Base-by-base conservation (phyloP, 2,888 invertebrate species). In the Therioaphis trifolii region DNA sequence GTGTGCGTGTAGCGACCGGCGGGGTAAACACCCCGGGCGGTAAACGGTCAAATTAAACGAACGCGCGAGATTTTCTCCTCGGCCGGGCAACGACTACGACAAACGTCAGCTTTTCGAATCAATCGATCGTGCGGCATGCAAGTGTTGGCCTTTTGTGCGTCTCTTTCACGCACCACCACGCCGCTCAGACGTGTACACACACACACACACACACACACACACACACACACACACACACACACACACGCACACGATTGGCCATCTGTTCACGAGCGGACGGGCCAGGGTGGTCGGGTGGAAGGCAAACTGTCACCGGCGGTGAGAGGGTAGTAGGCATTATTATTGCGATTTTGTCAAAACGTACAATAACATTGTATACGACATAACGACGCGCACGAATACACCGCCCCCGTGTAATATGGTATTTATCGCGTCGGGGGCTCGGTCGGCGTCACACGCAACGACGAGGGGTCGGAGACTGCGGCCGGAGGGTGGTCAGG, bases 81-180 rank as follows among this genome's bases (percentile, higher is more conserved):
- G 29, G 21, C 3, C 77, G 29, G 43, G 18, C 61, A 46, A 21
- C 52, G 66, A 21, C 58, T n/a, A 9, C 63, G 66, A 40, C 46
- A 66, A 40, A 79, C 55, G 40, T 69, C 69, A 69, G 78, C 68
- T 40, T 68, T 79, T 69, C 35, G 35, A 78, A 52, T 46, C 52
- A 27, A 29, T 52, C 35, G 35, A 35, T 35, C 35, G 3, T 35
- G 35, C 7, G 35, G 35, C 7, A 7, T 35, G 35, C 7, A 7
- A 5, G 35, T 35, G 7, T 35, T 3, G 9, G 55, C 29, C 52
- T 35, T 52, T 78, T 68, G 78, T 78, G 52, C 27, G 24, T 58
- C 11, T 61, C 66, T 2, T 27, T 4, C 15, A 11, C 15, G n/a
- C 18, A 18, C 9, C 43, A 52, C 61, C 43, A 27, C 61, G 9